Conservation (phyloP, 1,140 invertebrate genomes). For the Achatina immaculata region DNA sequence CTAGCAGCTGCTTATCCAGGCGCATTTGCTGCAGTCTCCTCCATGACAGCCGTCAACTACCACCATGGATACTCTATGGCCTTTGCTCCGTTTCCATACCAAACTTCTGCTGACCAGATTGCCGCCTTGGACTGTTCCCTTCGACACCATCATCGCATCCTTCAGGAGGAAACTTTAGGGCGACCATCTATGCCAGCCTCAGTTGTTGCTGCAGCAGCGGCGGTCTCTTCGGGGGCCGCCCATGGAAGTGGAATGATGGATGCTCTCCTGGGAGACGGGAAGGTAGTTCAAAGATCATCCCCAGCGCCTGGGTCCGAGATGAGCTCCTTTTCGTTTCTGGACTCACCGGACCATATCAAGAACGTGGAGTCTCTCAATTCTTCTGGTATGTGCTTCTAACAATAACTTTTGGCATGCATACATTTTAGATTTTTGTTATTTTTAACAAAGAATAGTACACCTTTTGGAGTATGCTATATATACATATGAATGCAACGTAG, state of each 20-base stretch:
- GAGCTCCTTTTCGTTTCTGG: slow-evolving; percentile 18
- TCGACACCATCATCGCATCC: slow-evolving; percentile 22
- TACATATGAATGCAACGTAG: too few species aligned
- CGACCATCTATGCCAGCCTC: not conserved
- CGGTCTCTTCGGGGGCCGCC: not conserved
- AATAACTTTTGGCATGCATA: too few species aligned
- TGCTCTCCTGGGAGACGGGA: slow-evolving; percentile 12
- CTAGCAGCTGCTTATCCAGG: slow-evolving; percentile 38
- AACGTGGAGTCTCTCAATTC: slow-evolving; percentile 5
- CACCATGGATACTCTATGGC: slow-evolving; percentile 25
- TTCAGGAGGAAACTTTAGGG: slow-evolving; percentile 33
- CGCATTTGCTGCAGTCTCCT: slow-evolving; percentile 33
- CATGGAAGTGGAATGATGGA: slow-evolving; percentile 13
- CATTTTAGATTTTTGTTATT: too few species aligned
- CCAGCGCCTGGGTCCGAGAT: slow-evolving; percentile 1
- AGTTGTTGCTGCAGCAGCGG: not conserved
- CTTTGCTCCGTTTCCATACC: slow-evolving; percentile 21
- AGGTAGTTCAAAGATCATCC: not conserved
- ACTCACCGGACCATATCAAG: slow-evolving; percentile 15
- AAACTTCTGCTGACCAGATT: slow-evolving; percentile 25
- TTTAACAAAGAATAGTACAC: too few species aligned
- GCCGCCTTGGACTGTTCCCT: slow-evolving; percentile 36
- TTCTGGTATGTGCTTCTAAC: not conserved
- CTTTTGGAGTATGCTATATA: too few species aligned
- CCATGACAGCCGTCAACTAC: slow-evolving; percentile 29